phyloP scores from a whole-genome alignment of 2,888 invertebrate species.

The Notodonta ziczac region DNA sequence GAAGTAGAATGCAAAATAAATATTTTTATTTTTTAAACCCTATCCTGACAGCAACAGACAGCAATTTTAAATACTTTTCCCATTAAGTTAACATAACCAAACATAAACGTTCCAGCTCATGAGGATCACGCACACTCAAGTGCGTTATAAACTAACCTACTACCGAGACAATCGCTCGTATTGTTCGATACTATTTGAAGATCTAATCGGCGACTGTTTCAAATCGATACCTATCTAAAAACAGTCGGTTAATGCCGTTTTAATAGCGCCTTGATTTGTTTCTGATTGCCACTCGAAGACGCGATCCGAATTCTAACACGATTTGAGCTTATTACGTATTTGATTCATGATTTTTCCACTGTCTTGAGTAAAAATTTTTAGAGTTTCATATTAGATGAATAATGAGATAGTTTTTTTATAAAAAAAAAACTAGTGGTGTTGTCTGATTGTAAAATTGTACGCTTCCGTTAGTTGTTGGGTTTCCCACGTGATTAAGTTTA shows the following conservation, averaged over 20 bases:
- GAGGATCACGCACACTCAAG: constrained; percentile 33
- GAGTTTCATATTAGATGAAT: constrained; percentile 33
- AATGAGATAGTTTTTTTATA: constrained; percentile 17
- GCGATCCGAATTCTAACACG: constrained; percentile 53
- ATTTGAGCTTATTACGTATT: constrained; percentile 51
- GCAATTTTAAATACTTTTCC: constrained; percentile 14
- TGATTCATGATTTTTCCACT: constrained; percentile 61
- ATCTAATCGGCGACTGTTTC: constrained; percentile 64
- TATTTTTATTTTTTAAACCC: too few relatives aligned
- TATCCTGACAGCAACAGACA: background rate
- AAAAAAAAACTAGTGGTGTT: constrained; percentile 4
- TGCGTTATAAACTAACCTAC: constrained; percentile 28
- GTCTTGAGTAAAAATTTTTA: constrained; percentile 47
- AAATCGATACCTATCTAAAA: constrained; percentile 72
- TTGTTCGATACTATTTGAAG: constrained; percentile 61
- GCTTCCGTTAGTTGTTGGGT: constrained; percentile 17
- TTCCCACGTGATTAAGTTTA: constrained; percentile 17
- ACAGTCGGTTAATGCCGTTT: constrained; percentile 67
- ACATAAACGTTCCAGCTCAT: constrained; percentile 18
- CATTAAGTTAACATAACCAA: constrained; percentile 33
- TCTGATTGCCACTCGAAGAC: constrained; percentile 69
- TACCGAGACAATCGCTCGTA: constrained; percentile 52
- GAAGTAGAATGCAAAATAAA: too few relatives aligned
- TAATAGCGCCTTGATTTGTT: constrained; percentile 76
- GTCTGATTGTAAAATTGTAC: constrained; percentile 13